Percentiles rank a stretch among this genome's conserved stretches.
Conservation (phyloP, 2,888 invertebrate species). For the Leptopterna dolabrata region DNA sequence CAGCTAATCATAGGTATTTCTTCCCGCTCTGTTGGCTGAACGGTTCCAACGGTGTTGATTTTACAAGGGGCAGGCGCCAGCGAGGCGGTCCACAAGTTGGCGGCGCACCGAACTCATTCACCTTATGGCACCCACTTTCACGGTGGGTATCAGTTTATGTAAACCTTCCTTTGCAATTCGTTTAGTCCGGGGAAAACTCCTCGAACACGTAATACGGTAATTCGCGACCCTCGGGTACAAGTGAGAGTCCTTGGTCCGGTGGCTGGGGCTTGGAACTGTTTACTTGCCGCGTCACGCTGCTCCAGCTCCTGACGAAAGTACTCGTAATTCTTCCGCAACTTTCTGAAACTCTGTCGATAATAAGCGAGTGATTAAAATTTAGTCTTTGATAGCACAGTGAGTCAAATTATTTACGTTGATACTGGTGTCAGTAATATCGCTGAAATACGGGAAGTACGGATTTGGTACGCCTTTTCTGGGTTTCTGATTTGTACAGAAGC, state of each 20-base stretch:
- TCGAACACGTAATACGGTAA: neutral
- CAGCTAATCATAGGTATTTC: no score
- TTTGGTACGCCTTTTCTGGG: no score
- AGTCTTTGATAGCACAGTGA: no score
- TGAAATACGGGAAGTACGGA: no score
- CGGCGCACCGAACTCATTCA: neutral
- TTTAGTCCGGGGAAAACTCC: neutral
- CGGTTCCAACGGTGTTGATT: neutral
- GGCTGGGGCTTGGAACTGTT: neutral
- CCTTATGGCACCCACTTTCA: neutral
- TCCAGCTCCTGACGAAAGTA: no score
- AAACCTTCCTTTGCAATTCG: neutral
- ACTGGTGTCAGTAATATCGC: no score
- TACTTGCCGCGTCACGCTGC: neutral
- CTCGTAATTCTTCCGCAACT: no score
- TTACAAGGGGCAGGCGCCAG: neutral
- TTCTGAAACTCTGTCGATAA: no score
- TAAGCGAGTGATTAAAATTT: no score
- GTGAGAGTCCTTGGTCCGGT: neutral
- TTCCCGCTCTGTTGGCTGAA: no score
- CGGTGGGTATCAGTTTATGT: slow-evolving; percentile 4
- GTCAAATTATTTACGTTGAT: no score
- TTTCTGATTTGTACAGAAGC: no score
- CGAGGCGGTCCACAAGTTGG: neutral
- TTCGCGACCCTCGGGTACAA: neutral